Evolutionary conservation across 2,113 vertebrate genomes (phyloP).

Genomic region (Tretioscincus oriximinensis): DNA sequence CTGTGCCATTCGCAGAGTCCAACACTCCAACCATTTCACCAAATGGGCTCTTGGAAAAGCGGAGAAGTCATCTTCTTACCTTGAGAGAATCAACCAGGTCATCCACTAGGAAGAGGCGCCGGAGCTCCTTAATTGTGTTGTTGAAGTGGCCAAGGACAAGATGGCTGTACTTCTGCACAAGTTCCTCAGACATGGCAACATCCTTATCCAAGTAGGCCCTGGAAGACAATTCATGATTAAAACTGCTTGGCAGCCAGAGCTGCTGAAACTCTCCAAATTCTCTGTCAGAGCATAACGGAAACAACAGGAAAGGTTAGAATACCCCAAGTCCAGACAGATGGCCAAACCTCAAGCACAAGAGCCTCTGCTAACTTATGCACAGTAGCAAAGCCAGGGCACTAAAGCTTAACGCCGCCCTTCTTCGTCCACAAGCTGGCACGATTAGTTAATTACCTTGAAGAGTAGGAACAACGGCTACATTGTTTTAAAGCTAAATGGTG

Average conservation of each 20-base stretch:
- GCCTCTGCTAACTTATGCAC: background rate
- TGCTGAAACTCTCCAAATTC: background rate
- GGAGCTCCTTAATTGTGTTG: constrained; percentile 79
- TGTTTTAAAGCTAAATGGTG: background rate
- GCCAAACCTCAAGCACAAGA: background rate
- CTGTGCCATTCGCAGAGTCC: too few relatives aligned
- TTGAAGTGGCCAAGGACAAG: constrained; percentile 83
- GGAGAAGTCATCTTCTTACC: constrained; percentile 68
- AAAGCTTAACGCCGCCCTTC: background rate
- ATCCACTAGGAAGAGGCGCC: constrained; percentile 93
- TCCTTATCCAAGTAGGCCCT: constrained; percentile 90
- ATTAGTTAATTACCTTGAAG: background rate
- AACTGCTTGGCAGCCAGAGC: fast-evolving
- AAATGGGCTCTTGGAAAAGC: background rate
- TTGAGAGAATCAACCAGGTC: constrained; percentile 98
- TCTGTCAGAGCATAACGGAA: fast-evolving
- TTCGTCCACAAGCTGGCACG: background rate
- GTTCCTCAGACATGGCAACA: constrained; percentile 84
- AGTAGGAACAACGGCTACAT: background rate
- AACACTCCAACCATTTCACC: too few relatives aligned
- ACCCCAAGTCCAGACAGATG: background rate
- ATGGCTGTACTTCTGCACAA: constrained; percentile 91
- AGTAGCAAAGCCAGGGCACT: background rate
- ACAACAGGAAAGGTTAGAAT: background rate
- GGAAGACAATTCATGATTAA: constrained; percentile 29